phyloP scores from a whole-genome alignment of 2,888 invertebrate genomes.

The Resseliella maxima region DNA sequence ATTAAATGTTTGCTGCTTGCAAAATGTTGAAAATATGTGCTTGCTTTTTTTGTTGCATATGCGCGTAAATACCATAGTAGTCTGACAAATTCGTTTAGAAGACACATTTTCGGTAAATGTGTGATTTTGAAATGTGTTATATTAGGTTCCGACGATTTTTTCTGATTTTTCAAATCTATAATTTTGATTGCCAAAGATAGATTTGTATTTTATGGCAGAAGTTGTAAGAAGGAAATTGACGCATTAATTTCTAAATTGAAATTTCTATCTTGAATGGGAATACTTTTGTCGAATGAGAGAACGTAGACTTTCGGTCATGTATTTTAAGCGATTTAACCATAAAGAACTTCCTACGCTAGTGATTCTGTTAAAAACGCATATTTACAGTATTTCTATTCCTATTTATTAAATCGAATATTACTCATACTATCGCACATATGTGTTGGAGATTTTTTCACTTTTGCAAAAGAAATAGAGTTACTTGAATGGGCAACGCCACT shows the following conservation, averaged over 20 bases:
- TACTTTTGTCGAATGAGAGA: too few species aligned
- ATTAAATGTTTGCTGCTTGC: not conserved
- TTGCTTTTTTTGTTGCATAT: not conserved
- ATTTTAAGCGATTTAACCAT: not conserved
- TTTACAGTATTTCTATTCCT: not conserved
- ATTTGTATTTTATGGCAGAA: not conserved
- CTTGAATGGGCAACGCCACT: not conserved
- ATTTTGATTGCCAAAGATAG: constrained; percentile 29
- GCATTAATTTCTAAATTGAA: not conserved
- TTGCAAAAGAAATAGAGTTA: not conserved
- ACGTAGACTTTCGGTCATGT: not conserved
- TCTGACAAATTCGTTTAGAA: not conserved
- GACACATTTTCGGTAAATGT: not conserved
- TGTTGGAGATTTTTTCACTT: not conserved
- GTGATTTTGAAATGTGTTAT: not conserved
- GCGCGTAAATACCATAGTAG: not conserved
- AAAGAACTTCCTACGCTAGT: constrained; percentile 1
- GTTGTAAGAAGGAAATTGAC: not conserved
- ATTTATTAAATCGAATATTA: constrained; percentile 29
- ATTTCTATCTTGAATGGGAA: not conserved
- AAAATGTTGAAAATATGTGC: not conserved
- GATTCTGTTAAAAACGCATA: constrained; percentile 3
- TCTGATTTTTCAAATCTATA: not conserved
- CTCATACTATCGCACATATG: not conserved
- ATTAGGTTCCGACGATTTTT: too few species aligned